phyloP scores from a whole-genome alignment of 2,113 vertebrate genomes.

The Carassius gibelio region DNA sequence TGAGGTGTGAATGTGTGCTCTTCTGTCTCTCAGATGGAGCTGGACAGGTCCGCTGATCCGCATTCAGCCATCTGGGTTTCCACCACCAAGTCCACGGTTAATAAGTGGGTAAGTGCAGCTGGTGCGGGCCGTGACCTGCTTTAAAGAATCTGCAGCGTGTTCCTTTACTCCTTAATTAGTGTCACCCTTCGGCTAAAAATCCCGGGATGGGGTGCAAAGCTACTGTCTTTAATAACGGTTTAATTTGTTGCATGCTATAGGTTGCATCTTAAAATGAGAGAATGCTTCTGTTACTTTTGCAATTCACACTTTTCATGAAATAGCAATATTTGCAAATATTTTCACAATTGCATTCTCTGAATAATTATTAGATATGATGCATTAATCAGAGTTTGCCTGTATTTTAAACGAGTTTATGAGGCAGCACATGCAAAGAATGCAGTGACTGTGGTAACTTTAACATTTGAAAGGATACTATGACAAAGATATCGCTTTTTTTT shows the following conservation, averaged over 20 bases:
- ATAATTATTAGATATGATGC: not conserved
- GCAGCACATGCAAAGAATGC: too few species aligned
- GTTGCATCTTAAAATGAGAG: too few species aligned
- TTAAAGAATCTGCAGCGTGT: too few species aligned
- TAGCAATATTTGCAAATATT: too few species aligned
- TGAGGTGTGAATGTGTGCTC: constrained; percentile 17
- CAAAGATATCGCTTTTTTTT: too few species aligned
- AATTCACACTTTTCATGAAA: too few species aligned
- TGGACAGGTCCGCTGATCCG: constrained; percentile 95
- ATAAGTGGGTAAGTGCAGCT: constrained; percentile 89
- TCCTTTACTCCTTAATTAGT: not conserved
- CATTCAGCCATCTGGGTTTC: constrained; percentile 95
- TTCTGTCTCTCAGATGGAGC: constrained; percentile 87
- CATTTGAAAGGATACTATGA: too few species aligned
- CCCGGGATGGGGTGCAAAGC: too few species aligned
- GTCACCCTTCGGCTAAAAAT: not conserved
- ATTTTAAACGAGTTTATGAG: too few species aligned
- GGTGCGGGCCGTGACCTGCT: not conserved
- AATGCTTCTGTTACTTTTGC: not conserved
- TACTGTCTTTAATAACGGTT: not conserved
- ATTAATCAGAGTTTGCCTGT: not conserved
- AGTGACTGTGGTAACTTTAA: too few species aligned
- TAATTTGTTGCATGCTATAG: not conserved
- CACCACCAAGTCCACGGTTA: constrained; percentile 96
- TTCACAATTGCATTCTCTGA: not conserved